phyloP scores from a whole-genome alignment of 2,797 vertebrate genomes.

The Artibeus lituratus region DNA sequence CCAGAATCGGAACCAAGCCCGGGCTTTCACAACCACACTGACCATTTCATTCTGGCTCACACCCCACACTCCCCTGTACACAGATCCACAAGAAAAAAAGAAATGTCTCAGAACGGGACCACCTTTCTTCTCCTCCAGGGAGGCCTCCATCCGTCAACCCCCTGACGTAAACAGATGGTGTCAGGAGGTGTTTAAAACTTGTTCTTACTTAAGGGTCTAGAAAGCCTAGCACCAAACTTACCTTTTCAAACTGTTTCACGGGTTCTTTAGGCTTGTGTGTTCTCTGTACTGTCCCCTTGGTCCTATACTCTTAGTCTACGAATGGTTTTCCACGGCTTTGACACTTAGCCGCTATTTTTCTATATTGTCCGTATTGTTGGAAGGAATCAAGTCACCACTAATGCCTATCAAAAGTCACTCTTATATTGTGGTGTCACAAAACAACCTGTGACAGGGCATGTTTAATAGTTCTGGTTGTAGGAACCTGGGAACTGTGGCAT shows the following conservation, averaged over 20 bases:
- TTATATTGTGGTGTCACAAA: neutral
- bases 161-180: accelerated
- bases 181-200: accelerated
- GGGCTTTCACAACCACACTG: neutral
- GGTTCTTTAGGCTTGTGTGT: accelerated
- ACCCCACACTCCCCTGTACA: neutral
- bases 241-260: neutral
- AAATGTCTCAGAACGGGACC: neutral
- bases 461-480: neutral
- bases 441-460: neutral
- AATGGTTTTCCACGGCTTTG: neutral
- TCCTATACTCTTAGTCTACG: neutral
- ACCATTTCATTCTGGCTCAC: neutral
- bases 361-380: neutral
- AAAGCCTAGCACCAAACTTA: neutral
- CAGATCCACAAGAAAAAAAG: neutral
- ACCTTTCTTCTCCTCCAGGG: neutral
- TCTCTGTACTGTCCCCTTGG: neutral
- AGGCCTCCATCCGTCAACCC: accelerated
- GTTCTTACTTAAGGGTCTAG: neutral
- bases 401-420: neutral
- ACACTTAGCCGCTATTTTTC: neutral
- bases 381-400: neutral
- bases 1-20: too few relatives aligned
- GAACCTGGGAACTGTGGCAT: neutral